These are phyloP conservation scores for Tragelaphus imberbis DNA, from an alignment of 2,113 vertebrate species.

Conservation along the genomic window DNA sequence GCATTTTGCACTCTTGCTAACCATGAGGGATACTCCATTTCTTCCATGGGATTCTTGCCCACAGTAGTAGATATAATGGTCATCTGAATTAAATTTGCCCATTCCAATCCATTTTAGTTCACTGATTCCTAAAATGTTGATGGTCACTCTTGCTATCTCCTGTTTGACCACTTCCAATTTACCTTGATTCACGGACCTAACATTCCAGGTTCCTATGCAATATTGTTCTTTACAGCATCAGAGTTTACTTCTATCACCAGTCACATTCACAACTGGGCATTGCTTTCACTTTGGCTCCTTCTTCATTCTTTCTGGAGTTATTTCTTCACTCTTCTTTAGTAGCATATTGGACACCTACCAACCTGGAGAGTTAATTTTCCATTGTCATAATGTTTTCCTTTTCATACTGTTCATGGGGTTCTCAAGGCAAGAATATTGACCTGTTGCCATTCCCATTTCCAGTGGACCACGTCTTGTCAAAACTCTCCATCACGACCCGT, in stretches of 20 bases:
- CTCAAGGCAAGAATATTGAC: not conserved
- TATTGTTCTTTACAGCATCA: no score
- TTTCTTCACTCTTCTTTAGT: not conserved
- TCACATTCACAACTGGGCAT: no score
- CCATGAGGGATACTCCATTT: not conserved
- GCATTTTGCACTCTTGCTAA: not conserved
- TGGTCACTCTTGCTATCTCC: not conserved
- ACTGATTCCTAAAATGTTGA: not conserved
- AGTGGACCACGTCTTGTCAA: not conserved
- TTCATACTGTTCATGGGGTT: not conserved
- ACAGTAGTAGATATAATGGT: not conserved
- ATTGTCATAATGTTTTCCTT: not conserved
- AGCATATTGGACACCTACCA: not conserved
- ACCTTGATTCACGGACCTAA: no score
- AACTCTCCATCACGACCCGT: not conserved
- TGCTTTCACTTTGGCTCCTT: not conserved
- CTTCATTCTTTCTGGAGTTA: not conserved
- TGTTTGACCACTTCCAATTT: not conserved
- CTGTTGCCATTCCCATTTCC: not conserved
- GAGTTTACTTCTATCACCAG: no score
- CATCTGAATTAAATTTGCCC: not conserved
- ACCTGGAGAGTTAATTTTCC: not conserved
- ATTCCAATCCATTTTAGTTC: not conserved
- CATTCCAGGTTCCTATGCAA: no score
- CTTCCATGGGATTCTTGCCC: not conserved